A percentile compares a stretch with the other conserved stretches of the same genome.
Conservation (phyloP, 1,140 invertebrate genomes). For the Cataglyphis hispanica region DNA sequence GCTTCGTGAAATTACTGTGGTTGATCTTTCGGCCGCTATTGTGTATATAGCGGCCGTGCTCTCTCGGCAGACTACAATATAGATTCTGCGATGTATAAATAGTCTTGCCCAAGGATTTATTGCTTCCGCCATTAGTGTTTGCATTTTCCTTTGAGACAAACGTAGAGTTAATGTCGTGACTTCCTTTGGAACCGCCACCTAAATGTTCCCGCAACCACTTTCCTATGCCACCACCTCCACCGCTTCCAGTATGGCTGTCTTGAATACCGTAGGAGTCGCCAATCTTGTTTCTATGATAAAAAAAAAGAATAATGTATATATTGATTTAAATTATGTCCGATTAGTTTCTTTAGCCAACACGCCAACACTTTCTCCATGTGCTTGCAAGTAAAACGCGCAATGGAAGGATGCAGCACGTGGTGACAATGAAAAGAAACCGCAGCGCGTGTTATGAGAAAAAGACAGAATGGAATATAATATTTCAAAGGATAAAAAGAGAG, state of each 20-base stretch:
- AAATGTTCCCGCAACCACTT: slow-evolving; percentile 83
- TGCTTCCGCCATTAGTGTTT: slow-evolving; percentile 61
- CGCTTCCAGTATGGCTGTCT: slow-evolving; percentile 61
- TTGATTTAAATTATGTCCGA: slow-evolving; percentile 25
- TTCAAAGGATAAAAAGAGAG: slow-evolving; percentile 1
- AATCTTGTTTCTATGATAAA: slow-evolving; percentile 70
- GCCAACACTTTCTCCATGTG: slow-evolving; percentile 1
- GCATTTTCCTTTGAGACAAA: slow-evolving; percentile 64
- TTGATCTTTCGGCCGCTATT: slow-evolving; percentile 73
- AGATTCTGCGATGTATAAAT: slow-evolving; percentile 82
- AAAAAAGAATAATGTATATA: slow-evolving; percentile 20
- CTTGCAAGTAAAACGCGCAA: background rate
- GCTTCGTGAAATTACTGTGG: slow-evolving; percentile 66
- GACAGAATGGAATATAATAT: background rate
- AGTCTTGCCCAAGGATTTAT: slow-evolving; percentile 77
- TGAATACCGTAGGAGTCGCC: slow-evolving; percentile 51
- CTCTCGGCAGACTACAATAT: slow-evolving; percentile 82
- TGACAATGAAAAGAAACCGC: slow-evolving; percentile 33
- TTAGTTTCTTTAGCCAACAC: slow-evolving; percentile 6
- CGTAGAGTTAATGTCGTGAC: slow-evolving; percentile 66
- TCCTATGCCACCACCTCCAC: slow-evolving; percentile 79
- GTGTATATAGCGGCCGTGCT: slow-evolving; percentile 75
- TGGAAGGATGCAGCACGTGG: slow-evolving; percentile 11
- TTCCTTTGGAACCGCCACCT: slow-evolving; percentile 79
- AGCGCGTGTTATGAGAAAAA: slow-evolving; percentile 28